Evolutionary conservation across 1,140 invertebrate species (phyloP), one percentile per base, ranked within the genome.

Genomic region (Bombus picipes): DNA sequence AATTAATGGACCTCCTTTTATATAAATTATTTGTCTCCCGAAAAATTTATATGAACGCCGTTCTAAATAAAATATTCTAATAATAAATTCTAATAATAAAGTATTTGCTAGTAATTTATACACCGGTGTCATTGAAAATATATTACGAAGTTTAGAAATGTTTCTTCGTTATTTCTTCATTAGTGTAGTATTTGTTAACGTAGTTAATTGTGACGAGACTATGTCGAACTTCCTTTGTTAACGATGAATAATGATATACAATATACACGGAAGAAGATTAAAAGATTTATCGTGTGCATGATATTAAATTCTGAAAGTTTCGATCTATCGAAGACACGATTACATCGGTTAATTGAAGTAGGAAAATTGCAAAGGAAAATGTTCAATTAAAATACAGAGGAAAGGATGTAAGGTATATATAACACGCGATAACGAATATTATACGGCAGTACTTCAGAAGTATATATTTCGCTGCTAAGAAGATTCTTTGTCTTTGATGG

Each of bases 401-500:
- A 22, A 15, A 32, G 6, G 28, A 41, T n/a, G 15, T 4, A 32
- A 22, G 13, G 2, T 53, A 53, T 39, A 18, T 13, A n/a, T 15
- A 41, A 43, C 39, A 12, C n/a, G 70, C 1, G n/a, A 32, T 32
- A 65, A 22, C 32, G 12, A 39, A 25, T 39, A 28, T 82, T 65
- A 62, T 34, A 32, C 47, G 22, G 8, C 4, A 22, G 10, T 68
- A 41, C 68, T 39, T 62, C 10, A 5, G 25, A 78, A 43, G 66
- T 59, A 32, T 71, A 70, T 71, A 70, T 70, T 68, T 41, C 15
- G 28, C 18, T 34, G 39, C 12, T 6, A 57, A 43, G 74, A 39
- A 71, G 37, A n/a, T 53, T 71, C 66, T 79, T 71, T 71, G 65
- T 70, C 74, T 78, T 71, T 71, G 82, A 84, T 41, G 28, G 10